Conservation (phyloP, 35 echinoderm and acorn worm genomes). For the Apostichopus parvimensis region DNA sequence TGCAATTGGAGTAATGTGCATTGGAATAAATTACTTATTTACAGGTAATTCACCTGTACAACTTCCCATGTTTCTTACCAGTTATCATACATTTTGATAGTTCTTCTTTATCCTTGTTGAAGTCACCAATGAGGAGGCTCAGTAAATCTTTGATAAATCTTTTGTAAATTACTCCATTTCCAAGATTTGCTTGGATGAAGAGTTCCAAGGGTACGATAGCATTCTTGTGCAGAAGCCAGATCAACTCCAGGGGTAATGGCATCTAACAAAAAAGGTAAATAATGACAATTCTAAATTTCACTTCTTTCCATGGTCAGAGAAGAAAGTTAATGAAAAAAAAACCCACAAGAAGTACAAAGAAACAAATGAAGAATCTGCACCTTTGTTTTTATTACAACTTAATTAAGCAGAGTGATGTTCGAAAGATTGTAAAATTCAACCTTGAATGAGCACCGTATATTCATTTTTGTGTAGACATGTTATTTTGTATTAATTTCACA, state of each 20-base stretch:
- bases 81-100: background rate
- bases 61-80: background rate
- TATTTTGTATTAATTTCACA: no score
- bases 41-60: no score
- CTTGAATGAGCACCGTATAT: no score
- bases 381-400: no score
- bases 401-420: no score
- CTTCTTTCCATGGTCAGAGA: no score
- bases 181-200: slow-evolving; percentile 18
- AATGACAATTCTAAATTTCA: no score
- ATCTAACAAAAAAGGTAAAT: background rate
- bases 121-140: background rate
- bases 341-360: no score
- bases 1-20: background rate
- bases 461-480: no score
- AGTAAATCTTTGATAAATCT: slow-evolving; percentile 8
- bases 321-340: no score
- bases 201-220: slow-evolving; percentile 6
- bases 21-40: background rate
- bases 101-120: background rate
- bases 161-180: background rate
- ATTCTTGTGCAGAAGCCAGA: slow-evolving; percentile 16
- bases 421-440: no score
- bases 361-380: no score
- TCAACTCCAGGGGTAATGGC: slow-evolving; percentile 16